Conservation (phyloP, 2,113 vertebrate genomes). For the Cacatua alba region DNA sequence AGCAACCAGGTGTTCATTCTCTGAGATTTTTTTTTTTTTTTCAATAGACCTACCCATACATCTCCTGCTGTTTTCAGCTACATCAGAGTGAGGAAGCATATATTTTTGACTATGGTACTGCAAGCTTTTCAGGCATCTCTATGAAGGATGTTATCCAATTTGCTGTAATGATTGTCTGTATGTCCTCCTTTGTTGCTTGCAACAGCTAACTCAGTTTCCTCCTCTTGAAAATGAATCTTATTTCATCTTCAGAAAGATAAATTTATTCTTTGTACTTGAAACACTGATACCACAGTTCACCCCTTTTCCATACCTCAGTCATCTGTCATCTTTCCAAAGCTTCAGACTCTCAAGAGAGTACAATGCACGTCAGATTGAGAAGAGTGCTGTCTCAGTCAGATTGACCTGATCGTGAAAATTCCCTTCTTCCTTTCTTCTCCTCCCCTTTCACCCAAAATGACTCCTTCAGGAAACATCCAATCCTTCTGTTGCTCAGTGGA, state of each 20-base stretch:
- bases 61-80: background rate
- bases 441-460: constrained; percentile 45
- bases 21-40: background rate
- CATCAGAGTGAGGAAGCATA: background rate
- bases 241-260: background rate
- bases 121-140: background rate
- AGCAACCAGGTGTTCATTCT: constrained; percentile 56
- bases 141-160: background rate
- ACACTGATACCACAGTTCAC: background rate
- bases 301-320: constrained; percentile 23
- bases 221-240: background rate
- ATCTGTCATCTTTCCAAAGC: constrained; percentile 42
- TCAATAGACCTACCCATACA: background rate
- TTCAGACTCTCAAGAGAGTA: constrained; percentile 30
- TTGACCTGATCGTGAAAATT: constrained; percentile 35
- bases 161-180: background rate
- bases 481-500: constrained; percentile 31
- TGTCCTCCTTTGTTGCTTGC: background rate
- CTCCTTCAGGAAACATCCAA: constrained; percentile 53
- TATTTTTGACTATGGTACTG: background rate
- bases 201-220: background rate
- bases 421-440: constrained; percentile 17
- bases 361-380: background rate
- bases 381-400: constrained; percentile 12
- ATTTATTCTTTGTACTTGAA: constrained; percentile 16